Evolutionary conservation across 2,888 invertebrate species (phyloP).

Genomic region (Lithosia quadra): DNA sequence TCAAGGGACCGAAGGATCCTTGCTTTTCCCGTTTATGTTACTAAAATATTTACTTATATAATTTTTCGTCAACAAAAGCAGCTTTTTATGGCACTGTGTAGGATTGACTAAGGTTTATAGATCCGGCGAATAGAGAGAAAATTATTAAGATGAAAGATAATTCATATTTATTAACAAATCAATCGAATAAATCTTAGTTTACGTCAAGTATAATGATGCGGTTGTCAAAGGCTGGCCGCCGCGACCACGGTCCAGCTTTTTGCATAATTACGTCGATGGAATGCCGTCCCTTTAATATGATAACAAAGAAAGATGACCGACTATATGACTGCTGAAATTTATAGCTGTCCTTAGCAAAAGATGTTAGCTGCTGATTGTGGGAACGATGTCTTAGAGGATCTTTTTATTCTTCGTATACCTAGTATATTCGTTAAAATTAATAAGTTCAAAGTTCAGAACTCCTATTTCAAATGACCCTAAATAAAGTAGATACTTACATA

Average conservation of each 20-base stretch:
- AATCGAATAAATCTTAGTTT: slow-evolving; percentile 82
- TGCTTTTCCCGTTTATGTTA: slow-evolving; percentile 29
- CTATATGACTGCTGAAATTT: slow-evolving; percentile 63
- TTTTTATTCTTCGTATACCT: slow-evolving; percentile 30
- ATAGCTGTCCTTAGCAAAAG: slow-evolving; percentile 64
- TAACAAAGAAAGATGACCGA: slow-evolving; percentile 85
- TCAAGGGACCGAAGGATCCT: slow-evolving; percentile 43
- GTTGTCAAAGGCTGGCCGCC: slow-evolving; percentile 82
- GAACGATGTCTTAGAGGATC: slow-evolving; percentile 53
- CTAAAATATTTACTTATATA: neutral
- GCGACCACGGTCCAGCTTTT: slow-evolving; percentile 83
- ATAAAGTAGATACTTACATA: slow-evolving; percentile 11
- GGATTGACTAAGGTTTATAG: neutral
- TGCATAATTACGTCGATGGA: slow-evolving; percentile 84
- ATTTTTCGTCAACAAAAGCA: neutral
- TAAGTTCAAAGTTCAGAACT: slow-evolving; percentile 19
- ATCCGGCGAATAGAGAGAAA: slow-evolving; percentile 20
- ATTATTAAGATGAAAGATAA: slow-evolving; percentile 58
- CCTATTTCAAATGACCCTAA: slow-evolving; percentile 26
- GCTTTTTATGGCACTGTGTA: neutral
- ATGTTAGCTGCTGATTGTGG: slow-evolving; percentile 73
- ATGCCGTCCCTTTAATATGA: slow-evolving; percentile 83
- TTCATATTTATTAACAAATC: slow-evolving; percentile 81
- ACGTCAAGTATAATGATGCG: slow-evolving; percentile 84
- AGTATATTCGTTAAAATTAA: slow-evolving; percentile 26